phyloP scores from a whole-genome alignment of 2,797 vertebrate genomes.

The Acanthopagrus latus region DNA sequence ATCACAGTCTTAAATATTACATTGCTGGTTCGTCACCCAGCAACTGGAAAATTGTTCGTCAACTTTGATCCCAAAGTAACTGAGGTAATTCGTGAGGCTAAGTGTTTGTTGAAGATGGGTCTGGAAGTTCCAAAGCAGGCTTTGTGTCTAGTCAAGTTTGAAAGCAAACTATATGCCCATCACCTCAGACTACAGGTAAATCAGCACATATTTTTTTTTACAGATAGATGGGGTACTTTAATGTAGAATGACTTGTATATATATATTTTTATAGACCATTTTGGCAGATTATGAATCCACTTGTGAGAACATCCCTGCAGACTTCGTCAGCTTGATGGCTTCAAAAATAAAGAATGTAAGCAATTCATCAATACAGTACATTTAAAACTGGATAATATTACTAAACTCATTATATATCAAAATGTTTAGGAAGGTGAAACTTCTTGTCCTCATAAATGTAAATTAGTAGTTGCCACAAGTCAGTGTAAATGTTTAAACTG shows the following conservation, averaged over 20 bases:
- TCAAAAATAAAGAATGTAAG: slow-evolving; percentile 86
- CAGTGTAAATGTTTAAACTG: background rate
- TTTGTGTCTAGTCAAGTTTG: slow-evolving; percentile 79
- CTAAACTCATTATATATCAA: background rate
- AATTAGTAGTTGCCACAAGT: background rate
- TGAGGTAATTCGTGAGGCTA: slow-evolving; percentile 86
- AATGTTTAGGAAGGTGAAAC: background rate
- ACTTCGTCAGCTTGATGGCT: slow-evolving; percentile 83
- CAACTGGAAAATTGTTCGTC: slow-evolving; percentile 82
- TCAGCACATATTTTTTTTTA: background rate
- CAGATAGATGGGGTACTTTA: slow-evolving; percentile 1
- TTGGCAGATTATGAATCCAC: slow-evolving; percentile 85
- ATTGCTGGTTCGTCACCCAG: slow-evolving; percentile 83
- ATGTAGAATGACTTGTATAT: slow-evolving; percentile 32
- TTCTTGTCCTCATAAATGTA: slow-evolving; percentile 4
- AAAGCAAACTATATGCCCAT: slow-evolving; percentile 81
- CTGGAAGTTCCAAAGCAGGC: slow-evolving; percentile 86
- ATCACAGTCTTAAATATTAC: slow-evolving; percentile 85
- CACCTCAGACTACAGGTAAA: slow-evolving; percentile 85
- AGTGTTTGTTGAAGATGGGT: slow-evolving; percentile 87
- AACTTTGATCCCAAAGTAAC: slow-evolving; percentile 89
- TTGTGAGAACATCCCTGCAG: slow-evolving; percentile 78
- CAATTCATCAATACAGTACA: background rate
- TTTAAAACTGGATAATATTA: background rate
- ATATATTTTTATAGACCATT: slow-evolving; percentile 79